Evolutionary conservation across 2,797 vertebrate species (phyloP), one percentile per base, ranked within the genome.

Genomic region (Enteromius argenteus): DNA sequence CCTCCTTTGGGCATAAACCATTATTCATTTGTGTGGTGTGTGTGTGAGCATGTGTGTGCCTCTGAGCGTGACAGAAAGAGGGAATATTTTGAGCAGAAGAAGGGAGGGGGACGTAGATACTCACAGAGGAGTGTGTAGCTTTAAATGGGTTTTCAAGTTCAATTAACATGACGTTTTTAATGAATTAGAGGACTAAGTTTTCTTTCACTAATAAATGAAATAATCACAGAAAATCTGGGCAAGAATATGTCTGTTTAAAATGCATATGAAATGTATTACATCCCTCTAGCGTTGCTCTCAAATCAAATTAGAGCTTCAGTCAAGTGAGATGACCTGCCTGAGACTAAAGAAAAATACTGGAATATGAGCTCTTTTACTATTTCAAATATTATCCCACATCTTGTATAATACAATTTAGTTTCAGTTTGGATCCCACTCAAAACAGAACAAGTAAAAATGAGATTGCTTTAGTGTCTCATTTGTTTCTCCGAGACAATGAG

Each of bases 1-100:
- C 44, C 69, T 85, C 76, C 84, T 76, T 80, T 82, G 81, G 69
- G 64, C 68, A 83, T 72, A 79, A 72, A 39, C 56, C 75, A 86
- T 86, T 81, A 82, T 75, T 82, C 85, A 83, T 72, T 64, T 62
- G 67, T 51, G 32, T n/a, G 1, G 51, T 46, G 66, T 77, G 75
- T 62, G 21, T 73, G 69, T 56, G 44, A 64, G 79, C 27, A 42
- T 85, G 77, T 80, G 77, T 85, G 84, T 44, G 76, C 51, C 35
- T 77, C 19, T 71, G 66, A 62, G 64, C 56, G 42, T 82, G 64
- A 71, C 78, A 76, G 60, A 76, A 44, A 77, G 60, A 81, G 53
- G 23, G n/a, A 71, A 73, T 71, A 75, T 83, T 67, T 83, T 17
- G 11, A 62, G 72, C 19, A 49, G 58, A 37, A 39, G 51, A 27